Evolutionary conservation across 2,113 vertebrate species (phyloP), one percentile per base, ranked within the genome.

Genomic region (Pluvianellus socialis): DNA sequence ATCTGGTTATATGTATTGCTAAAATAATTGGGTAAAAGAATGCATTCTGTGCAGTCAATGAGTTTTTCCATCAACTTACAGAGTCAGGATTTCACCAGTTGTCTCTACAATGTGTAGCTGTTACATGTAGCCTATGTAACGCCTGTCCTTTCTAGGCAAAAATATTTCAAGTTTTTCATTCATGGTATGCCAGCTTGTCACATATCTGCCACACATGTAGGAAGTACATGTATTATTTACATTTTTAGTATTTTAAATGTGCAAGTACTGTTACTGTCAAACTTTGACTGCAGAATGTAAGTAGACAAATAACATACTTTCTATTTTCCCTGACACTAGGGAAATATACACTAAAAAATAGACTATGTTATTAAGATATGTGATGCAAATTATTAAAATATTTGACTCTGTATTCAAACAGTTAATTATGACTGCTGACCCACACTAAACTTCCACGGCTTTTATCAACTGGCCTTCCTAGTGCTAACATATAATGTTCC

Each of bases 181-280:
- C 75, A 50, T 49, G 14, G 24, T 65, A 61, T 72, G 35, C 35
- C 66, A 86, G 32, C 27, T 56, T 79, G 63, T 76, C 71, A 76
- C 24, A 10, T 33, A 72, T 22, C 72, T 86, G 35, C 72, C 87
- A 91, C 21, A 62, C 33, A 44, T 44, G 24, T 7, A 83, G n/a
- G 15, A 90, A 94, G 67, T 16, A 58, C 14, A 88, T 70, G 17
- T n/a, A 94, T 88, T 86, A 91, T 96, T 95, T 86, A 88, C 30
- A 74, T 42, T 93, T 79, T 88, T 90, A 82, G 28, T 32, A 76
- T 86, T 90, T 70, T 83, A 45, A 88, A 42, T 66, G 27, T 80
- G 22, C 26, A 73, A 80, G 50, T 58, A 50, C 33, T 28, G 33
- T 52, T 90, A 47, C 28, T 86, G 83, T 84, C 15, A 91, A 86